Conservation (phyloP, 2,888 invertebrate species). For the Phorcus lineatus region DNA sequence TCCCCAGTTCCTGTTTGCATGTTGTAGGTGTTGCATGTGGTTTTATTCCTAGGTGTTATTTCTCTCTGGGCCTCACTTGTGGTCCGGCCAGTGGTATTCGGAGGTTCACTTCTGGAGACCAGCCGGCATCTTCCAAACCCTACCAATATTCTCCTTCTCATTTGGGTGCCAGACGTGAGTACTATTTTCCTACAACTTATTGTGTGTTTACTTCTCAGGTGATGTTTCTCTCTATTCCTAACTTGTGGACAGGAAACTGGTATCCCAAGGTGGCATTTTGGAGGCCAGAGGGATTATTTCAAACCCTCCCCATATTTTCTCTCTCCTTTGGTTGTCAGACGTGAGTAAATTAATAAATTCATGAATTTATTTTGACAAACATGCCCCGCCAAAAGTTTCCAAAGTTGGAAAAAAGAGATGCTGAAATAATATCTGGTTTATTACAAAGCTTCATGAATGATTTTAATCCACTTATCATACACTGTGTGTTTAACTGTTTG, state of each 20-base stretch:
- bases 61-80: conserved; percentile 85
- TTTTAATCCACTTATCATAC: no score
- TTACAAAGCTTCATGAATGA: no score
- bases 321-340: conserved; percentile 98
- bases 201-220: conserved; percentile 78
- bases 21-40: not conserved
- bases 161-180: conserved; percentile 95
- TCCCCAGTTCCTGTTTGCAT: no score
- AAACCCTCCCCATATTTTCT: conserved; percentile 95
- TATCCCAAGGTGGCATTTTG: conserved; percentile 69
- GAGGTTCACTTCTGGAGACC: conserved; percentile 79
- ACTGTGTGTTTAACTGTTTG: no score
- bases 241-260: conserved; percentile 86
- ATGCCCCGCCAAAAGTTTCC: not conserved
- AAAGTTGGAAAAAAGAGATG: no score
- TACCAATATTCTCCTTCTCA: conserved; percentile 97
- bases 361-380: not conserved
- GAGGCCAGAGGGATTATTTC: conserved; percentile 88
- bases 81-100: conserved; percentile 83
- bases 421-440: no score
- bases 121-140: conserved; percentile 89
- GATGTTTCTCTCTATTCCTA: conserved; percentile 86
- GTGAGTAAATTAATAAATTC: conserved; percentile 78
- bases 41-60: not conserved
- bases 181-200: not conserved